Evolutionary conservation across 2,888 invertebrate genomes (phyloP), one percentile per base, ranked within the genome.

Genomic region (Dascillus cervinus): DNA sequence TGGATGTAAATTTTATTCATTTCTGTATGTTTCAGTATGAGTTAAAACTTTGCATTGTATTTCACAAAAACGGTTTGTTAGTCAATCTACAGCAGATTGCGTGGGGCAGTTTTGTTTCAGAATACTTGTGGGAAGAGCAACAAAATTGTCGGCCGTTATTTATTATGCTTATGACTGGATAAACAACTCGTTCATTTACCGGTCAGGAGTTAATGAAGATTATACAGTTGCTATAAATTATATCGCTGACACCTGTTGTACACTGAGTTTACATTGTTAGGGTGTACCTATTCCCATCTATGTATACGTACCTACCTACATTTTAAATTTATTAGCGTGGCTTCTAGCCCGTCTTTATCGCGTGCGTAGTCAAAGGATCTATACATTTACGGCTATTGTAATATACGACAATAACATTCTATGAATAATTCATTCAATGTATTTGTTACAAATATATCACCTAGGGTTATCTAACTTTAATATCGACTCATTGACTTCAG

Each of bases 161-260:
- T 46, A 46, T 44, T 44, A 40, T 37, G 43, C 40, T 42, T 43
- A 43, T 41, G 43, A 41, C 41, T 41, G 45, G 37, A 44, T 44
- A 42, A 42, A 44, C 44, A 46, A 42, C 35, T 44, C 40, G 47
- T 46, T 43, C 46, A 44, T 46, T 47, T 46, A 39, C 41, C 31
- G 39, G 41, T 35, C 41, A 39, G 42, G 32, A 46, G 46, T 45
- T 49, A 47, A 48, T 49, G 49, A 49, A 49, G 49, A 46, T 48
- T 48, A 41, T 46, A 42, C 42, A 32, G 41, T 43, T 38, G 43
- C 37, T 34, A 47, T 48, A 48, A 49, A 49, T 49, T 45, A 48
- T 39, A 30, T 30, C 33, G 29, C 46, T 45, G 46, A 46, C 48
- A 48, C 46, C 49, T 48, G 47, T 48, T 48, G 49, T 38, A 40